phyloP scores from a whole-genome alignment of 2,888 invertebrate species.

The Tenthredo amoena region DNA sequence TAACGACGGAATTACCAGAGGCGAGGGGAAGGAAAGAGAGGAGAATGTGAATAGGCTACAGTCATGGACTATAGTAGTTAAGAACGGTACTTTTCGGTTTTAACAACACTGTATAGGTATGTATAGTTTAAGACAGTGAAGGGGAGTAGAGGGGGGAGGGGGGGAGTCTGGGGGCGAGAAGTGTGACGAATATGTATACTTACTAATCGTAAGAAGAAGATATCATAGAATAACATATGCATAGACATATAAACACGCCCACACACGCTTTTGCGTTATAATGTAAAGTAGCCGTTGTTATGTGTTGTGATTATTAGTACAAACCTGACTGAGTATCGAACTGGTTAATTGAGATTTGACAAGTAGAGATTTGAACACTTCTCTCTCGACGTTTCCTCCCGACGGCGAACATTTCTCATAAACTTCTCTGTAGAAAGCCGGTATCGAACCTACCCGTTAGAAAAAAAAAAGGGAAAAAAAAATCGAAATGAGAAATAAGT shows the following conservation, averaged over 20 bases:
- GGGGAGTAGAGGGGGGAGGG: not conserved
- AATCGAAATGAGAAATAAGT: not conserved
- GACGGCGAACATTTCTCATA: slow-evolving; percentile 80
- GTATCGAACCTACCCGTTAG: slow-evolving; percentile 78
- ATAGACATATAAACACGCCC: not conserved
- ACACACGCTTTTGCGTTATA: not conserved
- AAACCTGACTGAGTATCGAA: slow-evolving; percentile 78
- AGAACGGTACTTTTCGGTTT: slow-evolving; percentile 22
- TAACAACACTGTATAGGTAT: not conserved
- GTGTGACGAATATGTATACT: not conserved
- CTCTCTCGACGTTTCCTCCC: slow-evolving; percentile 79
- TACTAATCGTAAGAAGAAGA: not conserved
- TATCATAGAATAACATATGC: not conserved
- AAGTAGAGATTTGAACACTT: slow-evolving; percentile 80
- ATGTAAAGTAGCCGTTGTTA: not conserved
- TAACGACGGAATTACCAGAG: not conserved
- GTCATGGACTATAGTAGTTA: not conserved
- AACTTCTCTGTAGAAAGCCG: slow-evolving; percentile 80
- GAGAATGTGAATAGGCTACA: not conserved
- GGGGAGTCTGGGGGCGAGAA: not conserved
- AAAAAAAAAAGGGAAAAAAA: slow-evolving; percentile 46
- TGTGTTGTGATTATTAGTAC: slow-evolving; percentile 42
- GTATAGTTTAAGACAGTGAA: not conserved
- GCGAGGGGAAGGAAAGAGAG: not conserved
- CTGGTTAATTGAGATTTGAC: slow-evolving; percentile 79